Percentiles rank a stretch among this genome's conserved stretches.
Conservation (phyloP, 2,797 vertebrate genomes). For the Melopsittacus undulatus region DNA sequence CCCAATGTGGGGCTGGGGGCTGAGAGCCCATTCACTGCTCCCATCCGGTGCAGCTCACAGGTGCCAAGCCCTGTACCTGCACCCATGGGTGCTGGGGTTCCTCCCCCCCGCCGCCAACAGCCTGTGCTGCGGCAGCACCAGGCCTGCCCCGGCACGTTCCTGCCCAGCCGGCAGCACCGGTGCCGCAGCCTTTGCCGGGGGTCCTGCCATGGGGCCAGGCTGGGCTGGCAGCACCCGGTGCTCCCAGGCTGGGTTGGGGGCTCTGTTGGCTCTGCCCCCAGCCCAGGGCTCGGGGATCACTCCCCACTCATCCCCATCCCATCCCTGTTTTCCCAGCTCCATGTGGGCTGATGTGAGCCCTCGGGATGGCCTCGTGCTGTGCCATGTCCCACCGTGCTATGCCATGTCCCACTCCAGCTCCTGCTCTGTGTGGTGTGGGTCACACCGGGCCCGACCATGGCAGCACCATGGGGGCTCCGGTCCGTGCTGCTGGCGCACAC, state of each 20-base stretch:
- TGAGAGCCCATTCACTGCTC: background rate
- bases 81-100: background rate
- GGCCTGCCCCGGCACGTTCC: background rate
- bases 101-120: background rate
- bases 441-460: background rate
- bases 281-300: background rate
- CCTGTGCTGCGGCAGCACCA: background rate
- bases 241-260: fast-evolving
- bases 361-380: background rate
- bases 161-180: background rate
- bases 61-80: background rate
- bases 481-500: background rate
- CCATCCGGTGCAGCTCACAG: background rate
- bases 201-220: background rate
- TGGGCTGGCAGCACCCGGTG: background rate
- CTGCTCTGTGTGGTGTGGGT: fast-evolving
- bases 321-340: background rate
- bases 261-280: background rate
- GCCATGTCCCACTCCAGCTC: background rate
- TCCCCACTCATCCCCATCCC: background rate
- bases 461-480: background rate
- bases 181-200: background rate
- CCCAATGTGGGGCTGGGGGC: background rate
- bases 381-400: fast-evolving
- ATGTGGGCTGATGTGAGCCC: background rate